A percentile compares a stretch with the other conserved stretches of the same genome.
Conservation (phyloP, 2,113 vertebrate genomes). For the Lipophrys pholis region DNA sequence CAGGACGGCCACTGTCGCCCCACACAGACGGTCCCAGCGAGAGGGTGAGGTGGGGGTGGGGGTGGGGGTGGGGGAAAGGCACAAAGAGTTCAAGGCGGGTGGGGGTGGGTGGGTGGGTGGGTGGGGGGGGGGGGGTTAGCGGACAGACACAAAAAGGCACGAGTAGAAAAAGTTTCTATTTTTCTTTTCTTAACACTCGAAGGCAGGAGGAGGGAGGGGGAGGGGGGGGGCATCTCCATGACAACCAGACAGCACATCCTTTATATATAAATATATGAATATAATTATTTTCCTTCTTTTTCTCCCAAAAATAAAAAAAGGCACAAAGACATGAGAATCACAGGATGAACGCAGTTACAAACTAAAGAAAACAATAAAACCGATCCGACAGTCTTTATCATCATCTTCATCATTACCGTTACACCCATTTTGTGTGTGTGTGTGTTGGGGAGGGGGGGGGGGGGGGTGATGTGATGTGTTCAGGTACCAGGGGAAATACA, state of each 20-base stretch:
- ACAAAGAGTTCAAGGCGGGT: constrained; percentile 69
- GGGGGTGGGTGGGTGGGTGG: background rate
- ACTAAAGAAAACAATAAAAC: constrained; percentile 78
- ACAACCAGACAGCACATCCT: constrained; percentile 44
- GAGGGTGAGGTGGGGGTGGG: constrained; percentile 4
- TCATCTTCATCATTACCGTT: constrained; percentile 57
- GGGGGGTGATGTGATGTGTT: background rate
- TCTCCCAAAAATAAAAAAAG: constrained; percentile 66
- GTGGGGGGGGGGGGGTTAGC: constrained; percentile 1
- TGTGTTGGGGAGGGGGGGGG: too few relatives aligned
- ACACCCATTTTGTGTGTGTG: constrained; percentile 47
- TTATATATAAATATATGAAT: background rate
- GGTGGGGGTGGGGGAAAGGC: constrained; percentile 68
- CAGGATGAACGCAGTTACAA: constrained; percentile 59
- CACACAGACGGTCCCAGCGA: constrained; percentile 82
- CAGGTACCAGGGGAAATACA: too few relatives aligned
- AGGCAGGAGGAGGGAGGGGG: constrained; percentile 51
- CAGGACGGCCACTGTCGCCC: constrained; percentile 69
- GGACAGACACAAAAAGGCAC: constrained; percentile 80
- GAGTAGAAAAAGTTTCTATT: constrained; percentile 70
- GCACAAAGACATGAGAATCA: constrained; percentile 72
- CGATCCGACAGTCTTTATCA: constrained; percentile 66
- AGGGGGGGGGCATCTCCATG: constrained; percentile 42
- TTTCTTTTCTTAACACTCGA: constrained; percentile 36
- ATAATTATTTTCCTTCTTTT: constrained; percentile 26